Conservation (phyloP, 2,113 vertebrate species). For the Meriones unguiculatus region DNA sequence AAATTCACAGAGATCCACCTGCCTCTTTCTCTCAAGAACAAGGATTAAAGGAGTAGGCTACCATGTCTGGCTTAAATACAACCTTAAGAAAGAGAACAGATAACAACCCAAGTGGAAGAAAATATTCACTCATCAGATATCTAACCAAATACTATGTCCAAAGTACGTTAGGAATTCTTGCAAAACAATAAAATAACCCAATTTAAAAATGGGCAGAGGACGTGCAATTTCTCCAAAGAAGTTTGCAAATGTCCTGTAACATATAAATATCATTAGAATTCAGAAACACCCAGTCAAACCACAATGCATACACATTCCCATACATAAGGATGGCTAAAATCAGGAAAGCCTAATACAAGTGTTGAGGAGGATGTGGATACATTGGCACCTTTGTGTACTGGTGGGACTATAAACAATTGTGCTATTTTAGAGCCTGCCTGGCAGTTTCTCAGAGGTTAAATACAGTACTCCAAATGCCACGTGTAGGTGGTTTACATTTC, state of each 20-base stretch:
- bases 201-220: conserved; percentile 9
- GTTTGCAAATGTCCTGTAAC: background rate
- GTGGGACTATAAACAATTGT: background rate
- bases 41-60: background rate
- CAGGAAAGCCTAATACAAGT: background rate
- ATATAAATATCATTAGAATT: background rate
- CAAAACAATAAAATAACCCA: background rate
- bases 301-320: background rate
- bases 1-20: background rate
- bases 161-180: background rate
- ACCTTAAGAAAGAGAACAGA: background rate
- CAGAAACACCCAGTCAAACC: conserved; percentile 2
- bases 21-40: background rate
- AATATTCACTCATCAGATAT: background rate
- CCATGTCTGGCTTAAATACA: background rate
- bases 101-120: background rate
- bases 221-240: conserved; percentile 23
- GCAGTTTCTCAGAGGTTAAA: background rate
- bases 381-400: background rate
- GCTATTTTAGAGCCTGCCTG: background rate
- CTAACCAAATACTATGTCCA: background rate
- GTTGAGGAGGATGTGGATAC: background rate
- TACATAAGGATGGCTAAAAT: background rate
- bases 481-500: background rate
- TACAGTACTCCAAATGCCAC: background rate